Evolutionary conservation across 2,113 vertebrate species (phyloP), one percentile per base, ranked within the genome.

Genomic region (Odocoileus hemionus): DNA sequence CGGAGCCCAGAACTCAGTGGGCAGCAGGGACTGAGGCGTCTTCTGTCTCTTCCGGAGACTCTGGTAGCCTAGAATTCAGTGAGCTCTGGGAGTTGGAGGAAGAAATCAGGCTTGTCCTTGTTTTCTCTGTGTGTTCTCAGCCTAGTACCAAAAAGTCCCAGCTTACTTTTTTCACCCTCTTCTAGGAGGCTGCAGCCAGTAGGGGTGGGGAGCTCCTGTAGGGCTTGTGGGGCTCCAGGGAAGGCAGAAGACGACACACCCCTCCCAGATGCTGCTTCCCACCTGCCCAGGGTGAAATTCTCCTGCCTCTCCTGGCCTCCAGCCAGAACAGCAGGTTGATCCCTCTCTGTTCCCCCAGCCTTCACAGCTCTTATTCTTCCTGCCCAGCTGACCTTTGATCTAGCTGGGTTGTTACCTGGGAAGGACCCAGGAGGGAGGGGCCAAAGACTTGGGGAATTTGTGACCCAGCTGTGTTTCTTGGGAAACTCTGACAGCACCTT

Each of bases 271-370:
- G 79, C 89, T 55, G 67, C 60, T 83, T 94, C 39, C 28, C 12
- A 6, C 15, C 54, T 82, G 55, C n/a, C 5, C 2, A 23, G 54
- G 47, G 54, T 87, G 47, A 86, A 17, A 26, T 21, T 26, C 25
- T 54, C 19, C 7, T 14, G 2, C 25, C 57, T 54, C 13, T 85
- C 76, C 70, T 87, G 91, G 50, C 39, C 21, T 25, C 39, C 1
- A n/a, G 86, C 60, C 60, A 26, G 5, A 95, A 97, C 97, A 97
- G 94, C 97, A 96, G 96, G 85, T 21, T 83, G 88, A 84, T 93
- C 79, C 30, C 86, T 90, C 50, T 39, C 33, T 0, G 2, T 90
- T 67, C 52, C 83, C 89, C 67, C 89, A 95, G 97, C 79, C 97
- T 98, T 97, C 97, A 26, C 9, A 67, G 96, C 97, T 86, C 94